Conservation (phyloP, 2,797 vertebrate species). For the Streptopelia turtur region DNA sequence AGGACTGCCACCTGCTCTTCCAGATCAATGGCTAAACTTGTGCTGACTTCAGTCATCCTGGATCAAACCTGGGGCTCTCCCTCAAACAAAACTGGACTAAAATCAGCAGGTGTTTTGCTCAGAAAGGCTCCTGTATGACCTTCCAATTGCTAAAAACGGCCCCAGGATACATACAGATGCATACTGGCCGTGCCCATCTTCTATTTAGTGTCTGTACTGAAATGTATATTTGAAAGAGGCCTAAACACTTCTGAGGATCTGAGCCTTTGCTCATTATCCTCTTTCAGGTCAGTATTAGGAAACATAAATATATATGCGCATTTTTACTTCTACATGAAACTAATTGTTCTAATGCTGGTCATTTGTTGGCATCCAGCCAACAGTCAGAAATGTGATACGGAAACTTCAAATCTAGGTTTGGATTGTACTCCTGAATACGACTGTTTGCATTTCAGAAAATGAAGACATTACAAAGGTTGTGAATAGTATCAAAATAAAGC, state of each 20-base stretch:
- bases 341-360: neutral
- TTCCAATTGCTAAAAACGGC: neutral
- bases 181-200: neutral
- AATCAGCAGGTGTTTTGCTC: neutral
- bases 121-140: neutral
- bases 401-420: neutral
- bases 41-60: neutral
- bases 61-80: neutral
- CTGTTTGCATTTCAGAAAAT: slow-evolving; percentile 33
- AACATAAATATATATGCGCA: neutral
- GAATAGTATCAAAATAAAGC: neutral
- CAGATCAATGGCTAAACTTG: neutral
- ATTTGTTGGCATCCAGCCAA: slow-evolving; percentile 8
- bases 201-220: neutral
- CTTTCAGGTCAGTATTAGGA: neutral
- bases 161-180: neutral
- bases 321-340: neutral
- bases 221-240: neutral
- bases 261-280: neutral
- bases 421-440: neutral
- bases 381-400: neutral
- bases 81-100: neutral
- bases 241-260: neutral
- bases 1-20: neutral
- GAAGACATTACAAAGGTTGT: neutral